phyloP scores from a whole-genome alignment of 2,888 invertebrate species.

The Spatulosminthurus flaviceps region DNA sequence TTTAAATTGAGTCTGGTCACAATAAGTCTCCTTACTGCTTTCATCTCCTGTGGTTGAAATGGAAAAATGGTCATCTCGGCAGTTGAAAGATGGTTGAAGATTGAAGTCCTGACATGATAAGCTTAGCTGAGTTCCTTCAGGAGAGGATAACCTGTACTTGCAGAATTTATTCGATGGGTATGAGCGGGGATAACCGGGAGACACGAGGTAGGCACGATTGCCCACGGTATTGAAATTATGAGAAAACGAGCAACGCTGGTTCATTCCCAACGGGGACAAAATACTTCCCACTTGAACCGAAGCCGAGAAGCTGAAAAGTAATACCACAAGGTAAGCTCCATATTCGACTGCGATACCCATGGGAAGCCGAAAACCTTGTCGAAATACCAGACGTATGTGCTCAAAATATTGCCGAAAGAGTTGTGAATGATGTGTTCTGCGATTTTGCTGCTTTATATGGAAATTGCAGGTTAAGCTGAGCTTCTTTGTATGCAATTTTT shows the following conservation, averaged over 20 bases:
- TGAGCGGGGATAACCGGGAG: not conserved
- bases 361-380: too few relatives aligned
- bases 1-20: not conserved
- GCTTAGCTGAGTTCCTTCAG: not conserved
- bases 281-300: too few relatives aligned
- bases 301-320: too few relatives aligned
- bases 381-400: too few relatives aligned
- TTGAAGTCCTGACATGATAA: slow-evolving; percentile 21
- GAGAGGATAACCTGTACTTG: not conserved
- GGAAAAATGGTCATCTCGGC: not conserved
- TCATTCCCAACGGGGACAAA: not conserved
- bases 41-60: not conserved
- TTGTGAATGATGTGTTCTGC: too few relatives aligned
- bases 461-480: too few relatives aligned
- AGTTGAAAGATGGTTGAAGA: slow-evolving; percentile 14
- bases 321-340: too few relatives aligned
- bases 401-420: too few relatives aligned
- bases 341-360: too few relatives aligned
- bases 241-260: not conserved
- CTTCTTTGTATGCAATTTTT: too few relatives aligned
- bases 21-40: not conserved
- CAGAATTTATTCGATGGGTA: not conserved
- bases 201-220: not conserved
- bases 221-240: not conserved
- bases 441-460: too few relatives aligned